Evolutionary conservation across 1,140 invertebrate species (phyloP).

Genomic region (Marisa cornuarietis): DNA sequence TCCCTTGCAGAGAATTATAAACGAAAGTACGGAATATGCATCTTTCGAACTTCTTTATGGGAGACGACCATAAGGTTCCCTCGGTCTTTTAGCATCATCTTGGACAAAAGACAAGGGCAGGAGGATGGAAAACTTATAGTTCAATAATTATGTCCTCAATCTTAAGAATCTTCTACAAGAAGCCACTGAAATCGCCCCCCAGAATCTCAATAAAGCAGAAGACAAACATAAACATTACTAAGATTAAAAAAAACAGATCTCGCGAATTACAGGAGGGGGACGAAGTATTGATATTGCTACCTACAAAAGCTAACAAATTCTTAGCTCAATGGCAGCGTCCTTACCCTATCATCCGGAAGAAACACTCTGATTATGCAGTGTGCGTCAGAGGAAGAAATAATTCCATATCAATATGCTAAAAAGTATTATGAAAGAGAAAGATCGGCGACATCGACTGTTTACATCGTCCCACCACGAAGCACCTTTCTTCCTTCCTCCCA

Average conservation of each 20-base stretch:
- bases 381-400: no score
- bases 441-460: no score
- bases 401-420: no score
- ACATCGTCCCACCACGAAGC: no score
- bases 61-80: slow-evolving; percentile 7
- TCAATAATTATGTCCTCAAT: slow-evolving; percentile 25
- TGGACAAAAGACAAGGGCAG: slow-evolving; percentile 34
- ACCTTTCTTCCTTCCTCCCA: no score
- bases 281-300: slow-evolving; percentile 27
- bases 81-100: slow-evolving; percentile 34
- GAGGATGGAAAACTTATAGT: slow-evolving; percentile 27
- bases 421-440: no score
- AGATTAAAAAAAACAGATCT: slow-evolving; percentile 8
- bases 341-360: slow-evolving; percentile 14
- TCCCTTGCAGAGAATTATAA: slow-evolving; percentile 20
- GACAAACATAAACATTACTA: slow-evolving; percentile 12
- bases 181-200: slow-evolving; percentile 24
- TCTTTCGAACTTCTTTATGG: slow-evolving; percentile 27
- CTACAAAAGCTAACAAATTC: slow-evolving; percentile 31
- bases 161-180: slow-evolving; percentile 2
- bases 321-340: slow-evolving; percentile 29
- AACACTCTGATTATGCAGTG: neutral
- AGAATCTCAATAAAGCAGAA: slow-evolving; percentile 5
- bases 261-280: slow-evolving; percentile 29
- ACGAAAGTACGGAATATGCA: slow-evolving; percentile 25